Percentiles rank a stretch among this genome's conserved stretches.
Conservation (phyloP, 1,140 invertebrate genomes). For the Venturia canescens region DNA sequence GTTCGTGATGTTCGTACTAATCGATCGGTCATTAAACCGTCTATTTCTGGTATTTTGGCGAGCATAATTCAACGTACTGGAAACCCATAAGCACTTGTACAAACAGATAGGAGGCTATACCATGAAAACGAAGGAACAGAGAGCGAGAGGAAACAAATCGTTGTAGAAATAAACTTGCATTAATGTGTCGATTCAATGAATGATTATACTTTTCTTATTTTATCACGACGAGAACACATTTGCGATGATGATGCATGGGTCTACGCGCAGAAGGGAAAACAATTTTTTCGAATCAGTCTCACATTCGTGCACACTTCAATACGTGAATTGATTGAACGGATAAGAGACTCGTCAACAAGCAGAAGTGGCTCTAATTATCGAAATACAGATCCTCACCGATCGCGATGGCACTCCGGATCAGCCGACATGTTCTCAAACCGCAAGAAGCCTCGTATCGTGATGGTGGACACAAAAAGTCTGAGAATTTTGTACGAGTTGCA, state of each 20-base stretch:
- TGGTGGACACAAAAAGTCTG: neutral
- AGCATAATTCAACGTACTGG: too few relatives aligned
- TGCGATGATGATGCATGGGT: neutral
- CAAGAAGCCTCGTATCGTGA: neutral
- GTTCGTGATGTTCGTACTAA: too few relatives aligned
- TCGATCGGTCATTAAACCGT: too few relatives aligned
- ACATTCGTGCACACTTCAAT: neutral
- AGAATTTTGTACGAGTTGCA: neutral
- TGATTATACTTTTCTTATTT: too few relatives aligned
- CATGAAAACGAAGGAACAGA: too few relatives aligned
- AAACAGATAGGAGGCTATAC: too few relatives aligned
- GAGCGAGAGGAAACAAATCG: too few relatives aligned
- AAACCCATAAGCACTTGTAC: too few relatives aligned
- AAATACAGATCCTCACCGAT: neutral
- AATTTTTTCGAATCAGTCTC: neutral
- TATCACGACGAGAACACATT: too few relatives aligned
- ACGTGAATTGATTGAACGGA: neutral
- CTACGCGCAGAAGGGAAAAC: neutral
- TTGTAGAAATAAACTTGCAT: too few relatives aligned
- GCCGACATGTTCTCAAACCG: neutral
- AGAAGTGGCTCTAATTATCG: neutral
- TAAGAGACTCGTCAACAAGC: neutral
- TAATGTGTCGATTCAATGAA: too few relatives aligned
- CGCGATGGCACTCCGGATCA: neutral
- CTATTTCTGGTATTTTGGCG: too few relatives aligned